Conservation (phyloP, 2,113 vertebrate species). For the Alces alces region DNA sequence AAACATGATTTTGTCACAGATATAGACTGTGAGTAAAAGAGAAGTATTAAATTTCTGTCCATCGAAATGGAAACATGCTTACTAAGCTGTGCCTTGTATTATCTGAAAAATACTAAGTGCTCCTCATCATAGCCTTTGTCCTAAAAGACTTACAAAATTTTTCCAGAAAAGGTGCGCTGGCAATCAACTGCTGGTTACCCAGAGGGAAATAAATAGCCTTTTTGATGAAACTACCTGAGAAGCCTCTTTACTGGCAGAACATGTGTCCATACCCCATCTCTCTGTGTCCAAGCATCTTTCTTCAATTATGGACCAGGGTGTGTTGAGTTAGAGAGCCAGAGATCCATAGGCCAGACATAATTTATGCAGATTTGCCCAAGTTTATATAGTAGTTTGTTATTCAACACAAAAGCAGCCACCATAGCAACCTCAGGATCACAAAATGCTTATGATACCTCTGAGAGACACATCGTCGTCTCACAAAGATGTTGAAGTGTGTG, state of each 20-base stretch:
- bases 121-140: constrained; percentile 18
- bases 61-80: constrained; percentile 42
- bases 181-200: neutral
- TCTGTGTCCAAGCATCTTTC: constrained; percentile 54
- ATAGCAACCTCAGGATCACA: constrained; percentile 77
- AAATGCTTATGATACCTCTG: constrained; percentile 62
- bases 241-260: neutral
- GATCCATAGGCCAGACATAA: constrained; percentile 62
- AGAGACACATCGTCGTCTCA: constrained; percentile 57
- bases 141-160: constrained; percentile 2
- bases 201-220: neutral
- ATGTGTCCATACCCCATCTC: neutral
- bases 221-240: constrained; percentile 46
- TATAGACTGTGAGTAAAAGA: constrained; percentile 52
- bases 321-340: neutral
- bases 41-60: constrained; percentile 58
- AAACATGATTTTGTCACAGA: constrained; percentile 62
- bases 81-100: constrained; percentile 44
- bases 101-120: constrained; percentile 5
- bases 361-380: constrained; percentile 75
- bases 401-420: constrained; percentile 69
- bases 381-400: constrained; percentile 72
- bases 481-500: neutral
- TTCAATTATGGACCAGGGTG: constrained; percentile 59
- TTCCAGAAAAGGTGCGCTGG: constrained; percentile 35